These are phyloP conservation scores for Petromus typicus DNA, from an alignment of 2,113 vertebrate genomes.

Conservation along the genomic window DNA sequence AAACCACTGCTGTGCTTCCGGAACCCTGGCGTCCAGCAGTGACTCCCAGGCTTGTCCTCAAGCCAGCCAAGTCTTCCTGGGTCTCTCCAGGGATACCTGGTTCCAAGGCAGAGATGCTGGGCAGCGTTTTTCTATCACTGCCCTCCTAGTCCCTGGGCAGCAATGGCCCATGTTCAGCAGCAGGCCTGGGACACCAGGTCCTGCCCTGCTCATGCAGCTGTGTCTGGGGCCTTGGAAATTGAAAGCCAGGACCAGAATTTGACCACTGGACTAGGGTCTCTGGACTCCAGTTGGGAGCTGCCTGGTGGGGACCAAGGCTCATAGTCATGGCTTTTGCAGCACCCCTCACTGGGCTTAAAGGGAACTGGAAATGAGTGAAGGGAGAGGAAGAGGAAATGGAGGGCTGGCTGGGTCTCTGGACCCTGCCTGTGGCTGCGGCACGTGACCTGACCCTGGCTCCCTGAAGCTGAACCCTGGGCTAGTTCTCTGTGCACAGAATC, in stretches of 20 bases:
- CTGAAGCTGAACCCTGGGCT: rapidly evolving
- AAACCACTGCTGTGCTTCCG: rapidly evolving
- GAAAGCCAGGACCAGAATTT: neutral
- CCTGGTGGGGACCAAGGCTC: neutral
- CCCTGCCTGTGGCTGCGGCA: rapidly evolving
- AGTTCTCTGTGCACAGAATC: neutral
- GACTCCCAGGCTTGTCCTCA: rapidly evolving
- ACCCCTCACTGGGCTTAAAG: neutral
- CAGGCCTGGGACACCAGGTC: rapidly evolving
- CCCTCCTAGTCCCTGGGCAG: neutral
- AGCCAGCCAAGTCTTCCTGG: neutral
- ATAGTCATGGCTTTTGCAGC: too few relatives aligned
- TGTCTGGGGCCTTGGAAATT: neutral
- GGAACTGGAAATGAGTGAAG: too few relatives aligned
- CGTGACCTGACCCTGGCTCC: rapidly evolving
- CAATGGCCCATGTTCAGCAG: rapidly evolving
- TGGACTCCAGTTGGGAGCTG: neutral
- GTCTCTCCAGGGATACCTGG: neutral
- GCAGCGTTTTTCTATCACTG: rapidly evolving
- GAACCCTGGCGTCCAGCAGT: rapidly evolving
- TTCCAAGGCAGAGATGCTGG: rapidly evolving
- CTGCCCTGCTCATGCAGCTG: rapidly evolving
- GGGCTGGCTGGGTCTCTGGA: rapidly evolving
- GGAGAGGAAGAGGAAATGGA: rapidly evolving
- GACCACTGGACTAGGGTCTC: rapidly evolving